A percentile compares a stretch with the other conserved stretches of the same genome.
These are phyloP conservation scores for Phenganax stokvisi DNA, from an alignment of 92 coral and sea anemone species.

Conservation along the genomic window DNA sequence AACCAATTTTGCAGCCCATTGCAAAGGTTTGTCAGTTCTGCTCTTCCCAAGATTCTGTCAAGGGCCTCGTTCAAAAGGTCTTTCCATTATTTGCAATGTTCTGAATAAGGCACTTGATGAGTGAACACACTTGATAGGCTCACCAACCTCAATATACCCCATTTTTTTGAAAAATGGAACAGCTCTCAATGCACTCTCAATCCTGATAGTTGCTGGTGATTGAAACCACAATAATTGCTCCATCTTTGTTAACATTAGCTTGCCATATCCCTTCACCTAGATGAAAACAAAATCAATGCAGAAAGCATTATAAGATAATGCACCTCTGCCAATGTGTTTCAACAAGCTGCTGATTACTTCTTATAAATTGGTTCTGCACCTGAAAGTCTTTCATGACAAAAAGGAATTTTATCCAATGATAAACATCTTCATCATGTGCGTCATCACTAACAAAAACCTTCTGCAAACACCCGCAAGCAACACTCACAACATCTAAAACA, in stretches of 20 bases:
- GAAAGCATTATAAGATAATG: not conserved
- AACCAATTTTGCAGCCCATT: too few species aligned
- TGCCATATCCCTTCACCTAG: slow-evolving; percentile 76
- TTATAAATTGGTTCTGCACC: slow-evolving; percentile 44
- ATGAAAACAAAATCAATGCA: not conserved
- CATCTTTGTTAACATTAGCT: slow-evolving; percentile 52
- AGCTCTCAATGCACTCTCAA: slow-evolving; percentile 80
- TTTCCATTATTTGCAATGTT: slow-evolving; percentile 80
- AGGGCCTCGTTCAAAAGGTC: slow-evolving; percentile 24
- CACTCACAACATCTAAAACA: slow-evolving; percentile 69
- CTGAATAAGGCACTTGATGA: slow-evolving; percentile 72
- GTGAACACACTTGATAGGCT: slow-evolving; percentile 56
- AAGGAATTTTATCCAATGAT: slow-evolving; percentile 85
- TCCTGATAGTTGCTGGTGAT: slow-evolving; percentile 62
- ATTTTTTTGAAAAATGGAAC: slow-evolving; percentile 63
- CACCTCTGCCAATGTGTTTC: not conserved
- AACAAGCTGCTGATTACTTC: not conserved
- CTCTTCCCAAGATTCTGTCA: not conserved
- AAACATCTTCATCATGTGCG: slow-evolving; percentile 45
- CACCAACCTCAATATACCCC: slow-evolving; percentile 69
- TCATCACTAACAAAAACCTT: slow-evolving; percentile 36
- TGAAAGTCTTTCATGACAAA: slow-evolving; percentile 88
- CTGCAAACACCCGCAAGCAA: slow-evolving; percentile 64
- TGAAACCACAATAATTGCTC: slow-evolving; percentile 57
- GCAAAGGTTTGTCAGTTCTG: not conserved